Evolutionary conservation across 1,140 invertebrate genomes (phyloP).

Genomic region (Pseudomyrmex sp.): DNA sequence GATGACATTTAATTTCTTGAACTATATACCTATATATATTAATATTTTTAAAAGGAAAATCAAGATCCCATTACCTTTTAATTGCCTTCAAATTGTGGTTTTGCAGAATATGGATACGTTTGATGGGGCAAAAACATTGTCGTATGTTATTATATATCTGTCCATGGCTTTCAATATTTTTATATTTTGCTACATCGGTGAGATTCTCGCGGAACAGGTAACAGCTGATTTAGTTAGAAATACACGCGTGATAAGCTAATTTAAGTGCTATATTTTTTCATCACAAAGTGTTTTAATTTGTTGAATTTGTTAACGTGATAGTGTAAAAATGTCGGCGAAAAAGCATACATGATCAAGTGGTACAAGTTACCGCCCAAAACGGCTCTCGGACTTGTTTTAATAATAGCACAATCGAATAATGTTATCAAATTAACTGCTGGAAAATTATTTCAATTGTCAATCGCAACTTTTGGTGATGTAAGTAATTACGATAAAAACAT

Average conservation of each 20-base stretch:
- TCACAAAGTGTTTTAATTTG: no score
- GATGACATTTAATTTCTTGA: no score
- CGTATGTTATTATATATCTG: conserved; percentile 55
- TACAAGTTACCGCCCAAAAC: conserved; percentile 65
- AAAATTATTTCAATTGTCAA: conserved; percentile 69
- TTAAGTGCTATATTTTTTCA: no score
- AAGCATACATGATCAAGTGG: conserved; percentile 72
- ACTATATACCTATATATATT: no score
- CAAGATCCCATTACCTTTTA: no score
- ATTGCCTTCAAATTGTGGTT: neutral
- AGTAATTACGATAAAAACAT: conserved; percentile 2
- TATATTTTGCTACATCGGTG: conserved; percentile 75
- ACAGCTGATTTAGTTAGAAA: neutral
- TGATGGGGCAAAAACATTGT: conserved; percentile 27
- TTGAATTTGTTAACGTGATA: neutral
- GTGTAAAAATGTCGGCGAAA: conserved; percentile 67
- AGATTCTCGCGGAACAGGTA: conserved; percentile 74
- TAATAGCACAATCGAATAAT: conserved; percentile 65
- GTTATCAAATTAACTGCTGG: conserved; percentile 74
- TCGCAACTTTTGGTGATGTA: conserved; percentile 64
- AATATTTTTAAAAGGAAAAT: no score
- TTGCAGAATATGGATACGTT: conserved; percentile 70
- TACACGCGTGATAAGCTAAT: no score
- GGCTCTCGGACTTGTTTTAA: conserved; percentile 65
- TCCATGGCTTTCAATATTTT: conserved; percentile 75